phyloP scores from a whole-genome alignment of 2,797 vertebrate genomes.

The Amblyraja radiata region DNA sequence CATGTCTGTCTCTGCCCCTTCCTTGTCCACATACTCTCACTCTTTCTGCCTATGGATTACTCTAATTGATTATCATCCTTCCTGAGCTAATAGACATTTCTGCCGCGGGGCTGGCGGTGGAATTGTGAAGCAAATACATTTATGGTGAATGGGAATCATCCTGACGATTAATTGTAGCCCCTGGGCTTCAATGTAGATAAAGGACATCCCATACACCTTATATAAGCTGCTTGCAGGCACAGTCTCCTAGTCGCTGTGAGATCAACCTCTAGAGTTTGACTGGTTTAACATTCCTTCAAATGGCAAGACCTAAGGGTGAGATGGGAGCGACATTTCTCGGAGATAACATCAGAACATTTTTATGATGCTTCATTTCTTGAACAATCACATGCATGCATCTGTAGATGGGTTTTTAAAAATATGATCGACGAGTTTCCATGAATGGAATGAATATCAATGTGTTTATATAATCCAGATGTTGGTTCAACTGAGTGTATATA shows the following conservation, averaged over 20 bases:
- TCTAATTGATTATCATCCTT: neutral
- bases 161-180: slow-evolving; percentile 2
- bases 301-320: slow-evolving; percentile 22
- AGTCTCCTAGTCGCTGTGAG: neutral
- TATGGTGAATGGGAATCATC: neutral
- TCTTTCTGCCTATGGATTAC: neutral
- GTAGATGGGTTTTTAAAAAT: neutral
- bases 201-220: neutral
- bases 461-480: neutral
- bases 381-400: neutral
- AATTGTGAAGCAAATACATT: neutral
- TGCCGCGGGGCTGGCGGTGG: neutral
- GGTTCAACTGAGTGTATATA: neutral
- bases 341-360: neutral
- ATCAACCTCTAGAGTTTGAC: neutral
- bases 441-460: neutral
- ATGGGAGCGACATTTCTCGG: neutral
- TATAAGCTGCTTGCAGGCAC: neutral
- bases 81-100: neutral
- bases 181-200: neutral
- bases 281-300: neutral
- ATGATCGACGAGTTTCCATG: neutral
- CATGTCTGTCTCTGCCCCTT: neutral
- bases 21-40: neutral
- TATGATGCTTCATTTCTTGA: neutral